Conservation (phyloP, 2,888 invertebrate genomes). For the Trachelus stipa region DNA sequence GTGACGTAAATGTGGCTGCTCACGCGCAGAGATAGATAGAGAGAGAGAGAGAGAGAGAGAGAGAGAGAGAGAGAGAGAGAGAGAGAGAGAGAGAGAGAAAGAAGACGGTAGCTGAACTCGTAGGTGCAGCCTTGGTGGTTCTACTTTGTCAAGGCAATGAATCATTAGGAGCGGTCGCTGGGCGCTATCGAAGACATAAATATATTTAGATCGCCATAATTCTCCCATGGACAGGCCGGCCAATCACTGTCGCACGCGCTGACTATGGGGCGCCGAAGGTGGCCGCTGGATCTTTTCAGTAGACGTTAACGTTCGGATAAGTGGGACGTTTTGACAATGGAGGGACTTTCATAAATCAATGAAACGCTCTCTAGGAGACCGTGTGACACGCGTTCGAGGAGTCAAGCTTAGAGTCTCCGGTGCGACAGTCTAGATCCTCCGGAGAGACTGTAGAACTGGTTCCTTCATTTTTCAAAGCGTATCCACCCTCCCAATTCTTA, state of each 20-base stretch:
- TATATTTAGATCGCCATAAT: constrained; percentile 52
- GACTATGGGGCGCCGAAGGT: constrained; percentile 15
- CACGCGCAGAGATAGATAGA: neutral
- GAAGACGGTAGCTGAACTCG: neutral
- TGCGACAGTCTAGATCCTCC: neutral
- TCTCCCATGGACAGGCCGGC: constrained; percentile 24
- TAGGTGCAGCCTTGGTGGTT: neutral
- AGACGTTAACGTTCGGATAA: constrained; percentile 26
- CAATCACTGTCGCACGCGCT: constrained; percentile 19
- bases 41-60: too few species aligned
- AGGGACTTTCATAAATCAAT: constrained; percentile 37
- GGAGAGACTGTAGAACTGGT: too few species aligned
- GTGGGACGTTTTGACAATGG: constrained; percentile 41
- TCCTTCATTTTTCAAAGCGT: too few species aligned
- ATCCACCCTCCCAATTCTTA: too few species aligned
- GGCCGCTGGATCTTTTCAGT: constrained; percentile 34
- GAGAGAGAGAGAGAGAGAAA: too few species aligned
- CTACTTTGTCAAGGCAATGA: constrained; percentile 5
- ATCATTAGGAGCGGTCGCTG: constrained; percentile 2
- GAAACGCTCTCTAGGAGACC: constrained; percentile 16
- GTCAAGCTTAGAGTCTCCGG: neutral
- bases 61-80: too few species aligned
- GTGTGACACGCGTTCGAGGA: constrained; percentile 5
- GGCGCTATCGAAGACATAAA: constrained; percentile 36
- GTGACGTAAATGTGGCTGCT: constrained; percentile 40